Percentiles rank a stretch among this genome's conserved stretches.
phyloP scores from a whole-genome alignment of 2,797 vertebrate species.

The Anas capensis region DNA sequence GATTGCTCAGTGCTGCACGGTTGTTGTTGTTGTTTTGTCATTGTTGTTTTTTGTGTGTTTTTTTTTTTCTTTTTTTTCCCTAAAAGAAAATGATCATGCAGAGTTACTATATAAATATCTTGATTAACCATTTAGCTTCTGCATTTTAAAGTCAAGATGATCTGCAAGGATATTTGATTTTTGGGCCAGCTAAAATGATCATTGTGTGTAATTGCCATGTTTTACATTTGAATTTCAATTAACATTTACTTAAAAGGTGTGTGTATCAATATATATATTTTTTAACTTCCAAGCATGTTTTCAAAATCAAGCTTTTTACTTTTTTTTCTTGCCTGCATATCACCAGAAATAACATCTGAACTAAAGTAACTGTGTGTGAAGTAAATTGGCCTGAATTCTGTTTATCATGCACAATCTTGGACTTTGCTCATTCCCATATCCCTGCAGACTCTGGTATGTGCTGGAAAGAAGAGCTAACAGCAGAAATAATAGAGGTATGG shows the following conservation, averaged over 20 bases:
- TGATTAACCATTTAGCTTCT: background rate
- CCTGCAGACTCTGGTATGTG: background rate
- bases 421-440: fast-evolving
- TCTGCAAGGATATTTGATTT: background rate
- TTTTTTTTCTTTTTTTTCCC: background rate
- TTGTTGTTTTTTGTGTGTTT: no score
- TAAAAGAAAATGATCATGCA: background rate
- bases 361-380: background rate
- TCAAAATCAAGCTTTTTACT: background rate
- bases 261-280: background rate
- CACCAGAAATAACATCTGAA: background rate
- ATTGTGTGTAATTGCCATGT: background rate
- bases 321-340: background rate
- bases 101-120: background rate
- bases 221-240: background rate
- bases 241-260: background rate
- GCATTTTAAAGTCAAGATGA: background rate
- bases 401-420: background rate
- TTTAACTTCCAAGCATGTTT: background rate
- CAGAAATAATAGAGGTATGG: background rate
- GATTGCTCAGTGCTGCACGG: background rate
- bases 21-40: no score
- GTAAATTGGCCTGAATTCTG: background rate
- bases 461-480: background rate
- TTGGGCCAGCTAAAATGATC: background rate